A percentile compares a stretch with the other conserved stretches of the same genome.
phyloP scores from a whole-genome alignment of 1,140 invertebrate genomes.

The Lithobius niger region DNA sequence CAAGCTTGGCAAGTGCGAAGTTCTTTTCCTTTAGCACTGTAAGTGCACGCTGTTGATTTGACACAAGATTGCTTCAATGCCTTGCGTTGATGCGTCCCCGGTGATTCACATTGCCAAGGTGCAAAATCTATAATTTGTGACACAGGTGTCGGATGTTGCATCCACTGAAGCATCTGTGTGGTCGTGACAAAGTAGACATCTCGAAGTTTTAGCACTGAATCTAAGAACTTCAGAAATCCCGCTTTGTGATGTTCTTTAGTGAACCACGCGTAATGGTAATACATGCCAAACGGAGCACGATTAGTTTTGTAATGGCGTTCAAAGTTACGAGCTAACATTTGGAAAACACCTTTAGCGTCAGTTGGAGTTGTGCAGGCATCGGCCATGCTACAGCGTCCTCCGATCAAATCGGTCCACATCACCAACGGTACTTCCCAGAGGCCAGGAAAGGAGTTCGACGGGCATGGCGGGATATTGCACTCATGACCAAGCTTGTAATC shows the following conservation, averaged over 20 bases:
- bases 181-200: slow-evolving; percentile 87
- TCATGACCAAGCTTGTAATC: slow-evolving; percentile 87
- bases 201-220: slow-evolving; percentile 73
- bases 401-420: slow-evolving; percentile 90
- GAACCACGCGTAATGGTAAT: slow-evolving; percentile 91
- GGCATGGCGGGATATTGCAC: slow-evolving; percentile 88
- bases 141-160: slow-evolving; percentile 71
- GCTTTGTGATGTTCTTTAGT: slow-evolving; percentile 86
- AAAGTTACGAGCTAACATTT: slow-evolving; percentile 90
- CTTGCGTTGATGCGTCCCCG: slow-evolving; percentile 5
- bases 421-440: slow-evolving; percentile 73
- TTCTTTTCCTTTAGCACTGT: slow-evolving; percentile 13
- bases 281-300: slow-evolving; percentile 81
- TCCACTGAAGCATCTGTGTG: slow-evolving; percentile 85
- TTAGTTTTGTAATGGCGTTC: slow-evolving; percentile 86
- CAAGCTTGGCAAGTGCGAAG: slow-evolving; percentile 76
- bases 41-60: not conserved
- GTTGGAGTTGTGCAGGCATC: slow-evolving; percentile 85
- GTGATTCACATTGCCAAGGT: slow-evolving; percentile 79
- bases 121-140: slow-evolving; percentile 63
- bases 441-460: slow-evolving; percentile 48
- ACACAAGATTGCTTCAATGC: not conserved
- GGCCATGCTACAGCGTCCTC: slow-evolving; percentile 86
- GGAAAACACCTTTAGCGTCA: slow-evolving; percentile 76
- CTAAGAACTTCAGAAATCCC: slow-evolving; percentile 81